Conservation (phyloP, 2,797 vertebrate species). For the Mormyrops boulengeri region DNA sequence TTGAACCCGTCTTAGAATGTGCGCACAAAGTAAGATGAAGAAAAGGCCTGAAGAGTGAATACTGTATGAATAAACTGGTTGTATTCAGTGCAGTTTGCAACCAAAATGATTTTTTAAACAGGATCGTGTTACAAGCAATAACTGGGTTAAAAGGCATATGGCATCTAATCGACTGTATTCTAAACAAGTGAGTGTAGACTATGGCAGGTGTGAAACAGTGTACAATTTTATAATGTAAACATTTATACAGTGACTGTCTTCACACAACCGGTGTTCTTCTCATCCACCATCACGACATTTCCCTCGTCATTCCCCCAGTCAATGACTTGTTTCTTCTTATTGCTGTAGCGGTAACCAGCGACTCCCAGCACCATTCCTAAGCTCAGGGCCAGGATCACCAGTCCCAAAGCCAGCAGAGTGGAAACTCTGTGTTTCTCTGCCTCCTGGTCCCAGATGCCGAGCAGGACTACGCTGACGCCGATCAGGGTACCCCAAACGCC, state of each 20-base stretch:
- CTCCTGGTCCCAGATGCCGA: slow-evolving; percentile 59
- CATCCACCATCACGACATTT: slow-evolving; percentile 55
- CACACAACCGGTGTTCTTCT: slow-evolving; percentile 44
- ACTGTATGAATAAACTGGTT: not conserved
- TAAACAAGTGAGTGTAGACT: not conserved
- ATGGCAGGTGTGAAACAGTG: not conserved
- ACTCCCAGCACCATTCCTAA: slow-evolving; percentile 41
- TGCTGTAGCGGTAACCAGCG: slow-evolving; percentile 40
- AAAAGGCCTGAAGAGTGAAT: not conserved
- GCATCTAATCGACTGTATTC: not conserved
- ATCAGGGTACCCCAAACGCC: slow-evolving; percentile 62
- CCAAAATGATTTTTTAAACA: not conserved
- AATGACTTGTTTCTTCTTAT: slow-evolving; percentile 39
- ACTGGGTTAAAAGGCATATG: not conserved
- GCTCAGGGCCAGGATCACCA: slow-evolving; percentile 55
- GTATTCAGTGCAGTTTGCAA: not conserved
- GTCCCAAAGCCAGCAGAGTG: slow-evolving; percentile 52
- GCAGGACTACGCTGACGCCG: slow-evolving; percentile 55
- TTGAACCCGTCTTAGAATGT: not conserved
- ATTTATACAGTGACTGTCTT: slow-evolving; percentile 64
- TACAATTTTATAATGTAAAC: not conserved
- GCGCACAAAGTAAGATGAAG: not conserved
- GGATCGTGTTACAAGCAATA: not conserved
- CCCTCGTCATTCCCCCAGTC: slow-evolving; percentile 49
- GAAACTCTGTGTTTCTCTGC: slow-evolving; percentile 33